These are phyloP conservation scores for Morus bassanus DNA, from an alignment of 2,797 vertebrate genomes.

Conservation along the genomic window DNA sequence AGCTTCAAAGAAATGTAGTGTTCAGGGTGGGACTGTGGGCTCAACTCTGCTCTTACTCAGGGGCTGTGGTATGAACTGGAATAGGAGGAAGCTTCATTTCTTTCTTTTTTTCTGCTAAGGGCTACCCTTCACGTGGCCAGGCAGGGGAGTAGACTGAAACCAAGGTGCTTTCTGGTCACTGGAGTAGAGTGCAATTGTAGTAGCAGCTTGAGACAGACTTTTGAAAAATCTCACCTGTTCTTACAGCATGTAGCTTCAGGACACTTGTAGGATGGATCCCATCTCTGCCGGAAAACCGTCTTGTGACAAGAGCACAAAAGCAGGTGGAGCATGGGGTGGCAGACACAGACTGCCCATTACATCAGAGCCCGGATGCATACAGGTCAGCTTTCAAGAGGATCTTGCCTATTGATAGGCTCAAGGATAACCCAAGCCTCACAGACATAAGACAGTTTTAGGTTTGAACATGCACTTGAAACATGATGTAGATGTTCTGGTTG, in stretches of 20 bases:
- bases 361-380: not conserved
- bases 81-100: not conserved
- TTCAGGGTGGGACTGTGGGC: not conserved
- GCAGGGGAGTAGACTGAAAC: not conserved
- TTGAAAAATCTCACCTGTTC: not conserved
- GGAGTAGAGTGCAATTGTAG: not conserved
- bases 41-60: not conserved
- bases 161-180: not conserved
- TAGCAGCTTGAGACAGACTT: not conserved
- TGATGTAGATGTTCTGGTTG: not conserved
- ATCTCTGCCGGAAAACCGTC: fast-evolving
- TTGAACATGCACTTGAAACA: not conserved
- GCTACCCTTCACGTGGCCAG: not conserved
- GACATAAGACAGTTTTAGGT: not conserved
- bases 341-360: not conserved
- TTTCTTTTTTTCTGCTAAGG: not conserved
- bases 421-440: not conserved
- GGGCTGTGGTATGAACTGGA: not conserved
- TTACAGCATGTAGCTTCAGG: not conserved
- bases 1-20: not conserved
- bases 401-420: not conserved
- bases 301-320: not conserved
- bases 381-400: not conserved
- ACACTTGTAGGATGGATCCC: not conserved
- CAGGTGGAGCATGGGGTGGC: not conserved